Base-by-base conservation (phyloP, 2,888 invertebrate genomes). In the Hipparchia sbordonii region DNA sequence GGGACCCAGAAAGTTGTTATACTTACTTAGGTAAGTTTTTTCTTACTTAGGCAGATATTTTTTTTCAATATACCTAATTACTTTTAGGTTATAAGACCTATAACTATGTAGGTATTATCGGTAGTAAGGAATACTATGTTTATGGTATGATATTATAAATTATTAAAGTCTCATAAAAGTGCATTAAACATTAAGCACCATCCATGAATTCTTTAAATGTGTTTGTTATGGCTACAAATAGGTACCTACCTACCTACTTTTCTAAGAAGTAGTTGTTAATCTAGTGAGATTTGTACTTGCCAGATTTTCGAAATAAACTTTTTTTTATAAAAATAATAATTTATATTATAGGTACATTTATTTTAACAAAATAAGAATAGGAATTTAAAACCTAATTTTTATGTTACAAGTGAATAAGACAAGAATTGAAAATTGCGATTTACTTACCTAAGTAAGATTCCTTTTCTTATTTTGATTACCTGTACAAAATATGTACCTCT, bases 251-350 rank as follows among this genome's bases (percentile, higher is more conserved):
- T 54, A 54, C 48, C 48, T 39, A 5, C 39, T 33, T 33, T 52
- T 39, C 45, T 39, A 54, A 12, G 54, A 56, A 62, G 61, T 70
- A 65, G 61, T 39, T 45, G 12, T 6, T 65, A 69, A 69, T 61
- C 67, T 69, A 72, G 66, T 74, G 71, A 71, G 60, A 76, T 76
- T 76, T 86, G 87, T 86, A 87, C 87, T 86, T 83, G 77, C 82
- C 82, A 83, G 81, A 84, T 83, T 85, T 85, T 65, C 70, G 56
- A 70, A 67, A n/a, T 68, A 67, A 59, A 67, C 13, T 46, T 65
- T 9, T 57, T 46, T 7, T 13, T 46, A 57, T 45, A n/a, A 45
- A 45, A 45, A 61, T 61, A 61, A 61, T 61, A 61, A 61, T 61
- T 45, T 61, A 57, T 48, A 56, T 57, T 54, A n/a, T 10, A 13